These are phyloP conservation scores for Agrenia bidenticulata DNA, from an alignment of 2,888 invertebrate species.

Conservation along the genomic window DNA sequence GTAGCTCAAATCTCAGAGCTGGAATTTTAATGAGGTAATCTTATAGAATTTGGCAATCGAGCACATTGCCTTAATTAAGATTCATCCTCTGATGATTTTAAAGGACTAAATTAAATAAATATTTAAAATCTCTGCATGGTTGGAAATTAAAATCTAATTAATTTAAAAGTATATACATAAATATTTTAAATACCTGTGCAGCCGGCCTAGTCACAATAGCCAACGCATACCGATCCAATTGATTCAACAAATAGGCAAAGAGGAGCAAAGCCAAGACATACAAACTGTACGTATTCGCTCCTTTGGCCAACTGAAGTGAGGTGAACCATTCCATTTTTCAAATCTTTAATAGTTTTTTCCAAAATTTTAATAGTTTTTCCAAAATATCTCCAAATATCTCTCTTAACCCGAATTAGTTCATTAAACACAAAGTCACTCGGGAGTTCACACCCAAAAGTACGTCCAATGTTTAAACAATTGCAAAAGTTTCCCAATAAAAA, in stretches of 20 bases:
- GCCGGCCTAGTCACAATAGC: conserved; percentile 49
- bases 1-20: no score
- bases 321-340: conserved; percentile 28
- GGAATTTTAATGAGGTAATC: no score
- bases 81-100: no score
- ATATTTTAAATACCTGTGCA: conserved; percentile 45
- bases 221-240: conserved; percentile 49
- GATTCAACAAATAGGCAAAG: conserved; percentile 48
- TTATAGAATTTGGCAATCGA: no score
- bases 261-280: conserved; percentile 45
- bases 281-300: conserved; percentile 44
- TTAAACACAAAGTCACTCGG: no score
- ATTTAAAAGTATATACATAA: background rate
- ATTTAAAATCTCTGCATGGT: no score
- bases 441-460: no score
- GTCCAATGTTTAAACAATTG: no score
- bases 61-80: no score
- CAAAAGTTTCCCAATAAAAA: no score
- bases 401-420: no score
- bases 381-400: background rate
- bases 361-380: background rate
- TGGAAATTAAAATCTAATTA: background rate
- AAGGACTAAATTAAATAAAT: no score
- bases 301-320: conserved; percentile 36
- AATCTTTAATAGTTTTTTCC: background rate